Base-by-base conservation (phyloP, 1,140 invertebrate species). In the Drosophila nasuta region DNA sequence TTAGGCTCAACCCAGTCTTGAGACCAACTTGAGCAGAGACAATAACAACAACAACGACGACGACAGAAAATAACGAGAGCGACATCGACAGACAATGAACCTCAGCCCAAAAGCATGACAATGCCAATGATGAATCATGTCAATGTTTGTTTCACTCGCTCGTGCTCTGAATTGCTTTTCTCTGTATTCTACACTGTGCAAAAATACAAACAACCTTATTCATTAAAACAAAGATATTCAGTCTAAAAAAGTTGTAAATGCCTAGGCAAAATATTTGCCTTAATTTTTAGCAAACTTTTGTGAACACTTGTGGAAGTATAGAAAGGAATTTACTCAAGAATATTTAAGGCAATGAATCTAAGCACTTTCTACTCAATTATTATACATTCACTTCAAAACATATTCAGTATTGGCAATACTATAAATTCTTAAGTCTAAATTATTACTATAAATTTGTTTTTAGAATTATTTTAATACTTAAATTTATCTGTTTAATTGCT, bases 131-230 rank as follows among this genome's bases (percentile, higher is more conserved):
- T 70, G 72, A 75, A 75, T 75, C 72, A 75, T 75, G 58, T 69
- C 72, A 75, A 64, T 70, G 58, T 75, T 75, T 75, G 58, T 10
- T 69, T 25, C 41, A 43, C 41, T 43, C 41, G 72, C 72, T 69
- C 67, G 72, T 75, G 72, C 72, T 75, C 72, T 75, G 72, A 75
- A 75, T 70, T 75, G 72, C 72, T 63, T 75, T 75, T 70, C 58
- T 33, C 52, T 49, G 43, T 63, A 69, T 69, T 57, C 13, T 58
- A 33, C 51, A 57, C 60, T 5, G 43, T 5, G 43, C 0, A 10
- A n/a, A 25, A 67, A 73, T 49, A 72, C 33, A 51, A 33, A 15
- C 30, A 15, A n/a, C 6, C 2, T 54, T n/a, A 28, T 46, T 52
- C 54, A 25, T 59, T 73, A 49, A 68, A 49, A 58, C 56, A 51